phyloP scores from a whole-genome alignment of 1,140 invertebrate genomes.

The Myzus persicae region DNA sequence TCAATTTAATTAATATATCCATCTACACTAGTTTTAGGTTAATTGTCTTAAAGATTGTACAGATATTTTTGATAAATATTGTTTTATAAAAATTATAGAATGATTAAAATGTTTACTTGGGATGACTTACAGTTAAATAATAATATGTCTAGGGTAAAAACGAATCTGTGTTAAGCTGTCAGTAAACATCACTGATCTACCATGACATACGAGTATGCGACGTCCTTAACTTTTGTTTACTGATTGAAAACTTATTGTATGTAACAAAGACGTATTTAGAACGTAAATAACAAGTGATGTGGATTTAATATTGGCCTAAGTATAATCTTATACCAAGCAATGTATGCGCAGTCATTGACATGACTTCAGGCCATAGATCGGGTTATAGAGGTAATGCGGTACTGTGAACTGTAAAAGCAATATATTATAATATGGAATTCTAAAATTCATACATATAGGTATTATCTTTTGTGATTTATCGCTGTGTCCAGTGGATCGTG shows the following conservation, averaged over 20 bases:
- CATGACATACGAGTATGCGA: neutral
- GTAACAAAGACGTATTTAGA: neutral
- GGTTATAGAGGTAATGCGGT: no score
- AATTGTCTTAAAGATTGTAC: neutral
- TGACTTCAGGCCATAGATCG: neutral
- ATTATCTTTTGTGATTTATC: neutral
- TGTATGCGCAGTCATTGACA: neutral
- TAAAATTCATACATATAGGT: neutral
- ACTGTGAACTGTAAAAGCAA: neutral
- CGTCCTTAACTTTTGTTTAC: neutral
- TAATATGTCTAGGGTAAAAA: neutral
- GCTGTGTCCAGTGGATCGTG: no score
- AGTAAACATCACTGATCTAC: neutral
- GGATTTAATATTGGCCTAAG: neutral
- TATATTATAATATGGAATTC: neutral
- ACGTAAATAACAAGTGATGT: neutral
- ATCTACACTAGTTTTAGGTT: no score
- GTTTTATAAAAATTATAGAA: neutral
- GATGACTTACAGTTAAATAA: neutral
- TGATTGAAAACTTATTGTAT: neutral
- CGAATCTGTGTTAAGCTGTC: neutral
- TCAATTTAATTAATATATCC: neutral
- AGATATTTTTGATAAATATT: neutral
- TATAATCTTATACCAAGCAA: neutral
- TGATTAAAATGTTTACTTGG: neutral